Percentiles rank a stretch among this genome's conserved stretches.
Conservation (phyloP, 2,113 vertebrate species). For the Narcine bancroftii region DNA sequence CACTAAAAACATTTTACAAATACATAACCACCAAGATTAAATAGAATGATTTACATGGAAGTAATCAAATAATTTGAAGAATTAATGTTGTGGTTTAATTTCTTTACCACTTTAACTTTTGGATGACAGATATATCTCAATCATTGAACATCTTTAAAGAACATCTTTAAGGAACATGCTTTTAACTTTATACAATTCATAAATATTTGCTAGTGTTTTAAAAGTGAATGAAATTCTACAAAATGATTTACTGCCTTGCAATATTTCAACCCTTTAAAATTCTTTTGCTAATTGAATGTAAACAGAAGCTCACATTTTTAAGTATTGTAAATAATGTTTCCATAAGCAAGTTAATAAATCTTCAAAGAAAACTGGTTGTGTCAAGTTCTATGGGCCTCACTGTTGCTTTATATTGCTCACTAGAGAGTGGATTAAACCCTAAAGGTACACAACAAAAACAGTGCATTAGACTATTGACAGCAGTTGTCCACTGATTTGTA, state of each 20-base stretch:
- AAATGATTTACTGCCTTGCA: not conserved
- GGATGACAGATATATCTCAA: not conserved
- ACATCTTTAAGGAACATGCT: not conserved
- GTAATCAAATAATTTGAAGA: not conserved
- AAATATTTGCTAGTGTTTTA: too few species aligned
- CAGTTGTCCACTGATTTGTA: not conserved
- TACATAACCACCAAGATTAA: constrained; percentile 13
- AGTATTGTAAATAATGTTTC: not conserved
- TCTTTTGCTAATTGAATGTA: not conserved
- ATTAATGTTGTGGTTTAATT: not conserved
- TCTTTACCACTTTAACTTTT: not conserved
- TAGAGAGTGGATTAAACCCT: too few species aligned
- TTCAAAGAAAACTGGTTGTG: not conserved
- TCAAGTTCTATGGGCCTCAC: not conserved
- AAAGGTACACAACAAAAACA: not conserved
- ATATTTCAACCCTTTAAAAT: not conserved
- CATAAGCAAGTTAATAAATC: not conserved
- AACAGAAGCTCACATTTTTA: not conserved
- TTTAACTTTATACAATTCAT: not conserved
- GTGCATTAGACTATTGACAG: not conserved
- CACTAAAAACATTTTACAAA: constrained; percentile 21
- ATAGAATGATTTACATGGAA: constrained; percentile 11
- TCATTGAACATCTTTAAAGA: not conserved
- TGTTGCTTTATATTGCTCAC: not conserved
- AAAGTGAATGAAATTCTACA: not conserved